Percentiles rank a stretch among this genome's conserved stretches.
Conservation (phyloP, 64 coral and sea anemone genomes). For the Pachyseris speciosa region DNA sequence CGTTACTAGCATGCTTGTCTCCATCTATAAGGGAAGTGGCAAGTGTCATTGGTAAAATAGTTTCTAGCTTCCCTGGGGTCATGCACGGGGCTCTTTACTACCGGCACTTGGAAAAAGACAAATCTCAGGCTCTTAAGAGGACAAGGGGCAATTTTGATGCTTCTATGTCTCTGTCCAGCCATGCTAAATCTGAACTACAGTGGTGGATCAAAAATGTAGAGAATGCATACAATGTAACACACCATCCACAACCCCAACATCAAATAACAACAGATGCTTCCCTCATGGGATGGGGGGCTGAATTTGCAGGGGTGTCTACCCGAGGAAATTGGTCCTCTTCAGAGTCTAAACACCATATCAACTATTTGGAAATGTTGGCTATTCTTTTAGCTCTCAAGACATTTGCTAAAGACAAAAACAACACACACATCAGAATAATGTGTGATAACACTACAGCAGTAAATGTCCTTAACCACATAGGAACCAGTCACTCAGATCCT, state of each 20-base stretch:
- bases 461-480: slow-evolving; percentile 45
- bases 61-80: slow-evolving; percentile 39
- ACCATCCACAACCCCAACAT: not conserved
- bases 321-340: slow-evolving; percentile 41
- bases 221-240: not conserved
- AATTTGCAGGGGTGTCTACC: not conserved
- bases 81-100: slow-evolving; percentile 35
- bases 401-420: not conserved
- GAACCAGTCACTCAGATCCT: slow-evolving; percentile 58
- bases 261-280: slow-evolving; percentile 59
- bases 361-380: slow-evolving; percentile 47
- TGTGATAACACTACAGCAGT: slow-evolving; percentile 66
- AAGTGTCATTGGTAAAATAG: not conserved
- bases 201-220: slow-evolving; percentile 46
- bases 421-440: slow-evolving; percentile 43
- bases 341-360: slow-evolving; percentile 44
- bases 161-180: slow-evolving; percentile 6
- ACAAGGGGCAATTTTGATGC: slow-evolving; percentile 57
- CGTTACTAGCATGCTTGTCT: not conserved
- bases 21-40: slow-evolving; percentile 7
- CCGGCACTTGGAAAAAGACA: slow-evolving; percentile 42
- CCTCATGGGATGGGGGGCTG: slow-evolving; percentile 40
- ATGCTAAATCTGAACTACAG: slow-evolving; percentile 25
- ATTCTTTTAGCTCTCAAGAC: slow-evolving; percentile 29
- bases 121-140: slow-evolving; percentile 26